These are phyloP conservation scores for Montipora foliosa DNA, from an alignment of 64 coral and sea anemone species.

Conservation along the genomic window DNA sequence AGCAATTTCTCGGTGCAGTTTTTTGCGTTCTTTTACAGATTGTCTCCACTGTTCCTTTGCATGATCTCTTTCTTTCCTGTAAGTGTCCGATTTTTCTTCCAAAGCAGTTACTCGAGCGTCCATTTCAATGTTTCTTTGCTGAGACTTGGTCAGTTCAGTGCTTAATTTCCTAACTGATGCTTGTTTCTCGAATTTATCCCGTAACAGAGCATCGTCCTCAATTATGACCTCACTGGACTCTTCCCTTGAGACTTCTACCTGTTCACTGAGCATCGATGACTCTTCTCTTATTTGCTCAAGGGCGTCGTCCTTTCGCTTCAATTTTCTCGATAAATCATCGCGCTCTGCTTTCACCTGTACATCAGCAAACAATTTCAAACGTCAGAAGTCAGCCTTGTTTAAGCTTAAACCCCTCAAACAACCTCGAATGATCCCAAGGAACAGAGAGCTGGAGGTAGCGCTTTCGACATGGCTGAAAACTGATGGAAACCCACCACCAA, in stretches of 20 bases:
- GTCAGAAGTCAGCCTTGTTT: not conserved
- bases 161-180: conserved; percentile 68
- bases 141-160: conserved; percentile 86
- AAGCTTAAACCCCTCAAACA: no score
- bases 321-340: conserved; percentile 75
- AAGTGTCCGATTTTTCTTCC: conserved; percentile 85
- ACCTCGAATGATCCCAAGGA: no score
- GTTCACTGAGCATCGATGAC: conserved; percentile 67
- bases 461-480: no score
- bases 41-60: conserved; percentile 95
- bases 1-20: conserved; percentile 85
- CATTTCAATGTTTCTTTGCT: conserved; percentile 87
- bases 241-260: conserved; percentile 70
- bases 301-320: conserved; percentile 64
- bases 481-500: no score
- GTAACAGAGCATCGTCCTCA: conserved; percentile 69
- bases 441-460: no score
- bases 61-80: conserved; percentile 84
- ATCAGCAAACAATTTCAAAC: not conserved
- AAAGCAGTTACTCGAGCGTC: conserved; percentile 77
- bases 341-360: conserved; percentile 81
- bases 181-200: conserved; percentile 60
- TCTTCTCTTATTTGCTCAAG: conserved; percentile 65
- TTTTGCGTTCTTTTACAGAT: conserved; percentile 92
- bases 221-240: conserved; percentile 67